A percentile compares a stretch with the other conserved stretches of the same genome.
These are phyloP conservation scores for Drosophila santomea DNA, from an alignment of 1,140 invertebrate species.

Conservation along the genomic window DNA sequence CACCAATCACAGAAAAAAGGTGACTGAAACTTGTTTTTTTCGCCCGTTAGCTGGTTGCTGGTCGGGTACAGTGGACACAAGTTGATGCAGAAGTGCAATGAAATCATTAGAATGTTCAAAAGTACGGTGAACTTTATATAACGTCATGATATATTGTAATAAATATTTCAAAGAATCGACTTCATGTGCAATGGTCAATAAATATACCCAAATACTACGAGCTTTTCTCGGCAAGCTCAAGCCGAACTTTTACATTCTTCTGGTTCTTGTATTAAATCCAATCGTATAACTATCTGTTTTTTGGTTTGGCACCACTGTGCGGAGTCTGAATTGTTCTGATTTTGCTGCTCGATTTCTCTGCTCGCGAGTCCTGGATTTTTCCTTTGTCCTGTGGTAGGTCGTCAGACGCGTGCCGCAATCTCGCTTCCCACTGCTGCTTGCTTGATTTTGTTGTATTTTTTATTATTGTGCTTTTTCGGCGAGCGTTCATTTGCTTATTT, in stretches of 20 bases:
- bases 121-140: no score
- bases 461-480: conserved; percentile 77
- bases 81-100: no score
- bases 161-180: no score
- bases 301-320: conserved; percentile 18
- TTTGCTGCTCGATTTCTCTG: conserved; percentile 78
- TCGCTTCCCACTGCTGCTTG: conserved; percentile 32
- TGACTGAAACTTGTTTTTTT: conserved; percentile 72
- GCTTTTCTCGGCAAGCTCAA: no score
- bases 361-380: conserved; percentile 38
- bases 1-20: conserved; percentile 47
- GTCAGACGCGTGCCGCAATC: conserved; percentile 75
- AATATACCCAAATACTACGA: no score
- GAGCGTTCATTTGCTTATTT: conserved; percentile 83
- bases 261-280: no score
- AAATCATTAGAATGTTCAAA: background rate
- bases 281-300: no score
- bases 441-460: conserved; percentile 8
- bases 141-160: no score
- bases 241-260: no score
- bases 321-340: conserved; percentile 54
- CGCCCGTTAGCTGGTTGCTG: conserved; percentile 40
- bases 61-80: conserved; percentile 10
- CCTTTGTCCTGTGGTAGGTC: conserved; percentile 79
- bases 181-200: no score